Evolutionary conservation across 2,797 vertebrate species (phyloP).

Genomic region (Manis pentadactyla): DNA sequence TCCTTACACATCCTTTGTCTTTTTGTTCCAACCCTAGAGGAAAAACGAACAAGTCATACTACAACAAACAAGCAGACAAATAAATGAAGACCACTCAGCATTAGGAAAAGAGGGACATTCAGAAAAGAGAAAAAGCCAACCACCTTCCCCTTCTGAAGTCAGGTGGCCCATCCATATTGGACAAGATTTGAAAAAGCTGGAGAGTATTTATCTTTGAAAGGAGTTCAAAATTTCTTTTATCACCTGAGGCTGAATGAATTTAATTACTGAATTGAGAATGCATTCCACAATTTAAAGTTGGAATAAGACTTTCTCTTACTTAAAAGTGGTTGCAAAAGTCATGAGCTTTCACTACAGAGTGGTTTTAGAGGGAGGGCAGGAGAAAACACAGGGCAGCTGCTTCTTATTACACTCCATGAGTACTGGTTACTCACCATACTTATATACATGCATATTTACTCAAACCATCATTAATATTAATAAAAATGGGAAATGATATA

Average conservation of each 20-base stretch:
- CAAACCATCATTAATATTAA: not conserved
- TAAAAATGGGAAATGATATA: not conserved
- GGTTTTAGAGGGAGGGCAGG: not conserved
- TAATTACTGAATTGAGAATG: not conserved
- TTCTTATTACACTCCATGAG: not conserved
- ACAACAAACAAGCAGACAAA: not conserved
- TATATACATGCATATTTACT: not conserved
- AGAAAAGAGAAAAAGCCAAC: not conserved
- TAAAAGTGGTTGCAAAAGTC: constrained; percentile 10
- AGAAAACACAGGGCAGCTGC: not conserved
- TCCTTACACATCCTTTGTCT: not conserved
- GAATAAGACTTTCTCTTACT: not conserved
- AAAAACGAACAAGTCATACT: not conserved
- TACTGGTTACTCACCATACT: not conserved
- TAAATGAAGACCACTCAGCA: not conserved
- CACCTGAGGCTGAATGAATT: not conserved
- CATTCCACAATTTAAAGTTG: not conserved
- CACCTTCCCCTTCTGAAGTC: not conserved
- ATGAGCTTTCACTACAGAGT: not conserved
- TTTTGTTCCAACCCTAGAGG: not conserved
- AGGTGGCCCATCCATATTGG: fast-evolving
- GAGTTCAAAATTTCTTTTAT: constrained; percentile 1
- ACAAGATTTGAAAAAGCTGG: not conserved
- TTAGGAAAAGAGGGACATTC: not conserved
- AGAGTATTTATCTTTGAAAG: not conserved